Percentiles rank a stretch among this genome's conserved stretches.
Conservation (phyloP, 2,113 vertebrate species). For the Amazona vittata region DNA sequence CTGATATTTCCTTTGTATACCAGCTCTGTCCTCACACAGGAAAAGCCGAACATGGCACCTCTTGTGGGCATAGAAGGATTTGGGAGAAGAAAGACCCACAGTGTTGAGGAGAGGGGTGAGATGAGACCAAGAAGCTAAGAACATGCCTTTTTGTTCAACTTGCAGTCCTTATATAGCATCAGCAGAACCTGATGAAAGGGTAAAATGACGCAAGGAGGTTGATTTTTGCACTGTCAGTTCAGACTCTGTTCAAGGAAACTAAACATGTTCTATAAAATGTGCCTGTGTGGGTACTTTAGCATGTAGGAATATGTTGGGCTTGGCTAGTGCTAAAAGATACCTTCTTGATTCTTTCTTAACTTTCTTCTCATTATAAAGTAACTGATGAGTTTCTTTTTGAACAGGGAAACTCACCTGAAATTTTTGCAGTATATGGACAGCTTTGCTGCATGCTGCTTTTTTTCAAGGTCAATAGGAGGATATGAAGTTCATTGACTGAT, state of each 20-base stretch:
- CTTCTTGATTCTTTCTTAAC: background rate
- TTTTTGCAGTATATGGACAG: background rate
- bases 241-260: background rate
- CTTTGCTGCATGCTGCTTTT: background rate
- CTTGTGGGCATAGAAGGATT: background rate
- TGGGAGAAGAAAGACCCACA: background rate
- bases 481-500: background rate
- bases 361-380: background rate
- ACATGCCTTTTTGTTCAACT: background rate
- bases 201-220: background rate
- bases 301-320: background rate
- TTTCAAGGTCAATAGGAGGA: background rate
- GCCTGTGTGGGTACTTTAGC: background rate
- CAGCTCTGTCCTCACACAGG: background rate
- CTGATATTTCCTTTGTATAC: conserved; percentile 1
- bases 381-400: background rate
- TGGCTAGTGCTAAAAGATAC: background rate
- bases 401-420: background rate
- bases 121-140: background rate
- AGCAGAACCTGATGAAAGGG: background rate
- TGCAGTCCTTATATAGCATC: background rate
- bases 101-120: background rate
- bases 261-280: background rate
- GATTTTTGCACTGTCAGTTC: background rate
- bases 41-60: background rate